Percentiles rank a stretch among this genome's conserved stretches.
Evolutionary conservation across 2,797 vertebrate species (phyloP).

Genomic region (Octomys mimax): DNA sequence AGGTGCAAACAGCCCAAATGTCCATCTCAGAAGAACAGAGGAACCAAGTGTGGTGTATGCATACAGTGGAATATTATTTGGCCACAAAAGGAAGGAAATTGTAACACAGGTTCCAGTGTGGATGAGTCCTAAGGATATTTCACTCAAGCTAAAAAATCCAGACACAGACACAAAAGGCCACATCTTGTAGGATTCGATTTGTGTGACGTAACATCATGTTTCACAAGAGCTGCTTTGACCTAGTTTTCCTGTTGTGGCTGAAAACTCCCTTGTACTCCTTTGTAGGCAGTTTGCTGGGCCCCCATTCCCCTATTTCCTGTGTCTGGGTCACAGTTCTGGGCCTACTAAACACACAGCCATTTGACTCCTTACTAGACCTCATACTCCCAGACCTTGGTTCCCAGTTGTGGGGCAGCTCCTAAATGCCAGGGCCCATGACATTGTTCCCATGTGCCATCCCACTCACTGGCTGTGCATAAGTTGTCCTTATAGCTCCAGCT

Average conservation of each 20-base stretch:
- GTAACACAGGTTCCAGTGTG: background rate
- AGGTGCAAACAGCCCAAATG: background rate
- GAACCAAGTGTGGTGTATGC: background rate
- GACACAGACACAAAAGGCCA: background rate
- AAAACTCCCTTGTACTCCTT: slow-evolving; percentile 2
- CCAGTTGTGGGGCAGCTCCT: background rate
- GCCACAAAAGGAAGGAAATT: slow-evolving; percentile 17
- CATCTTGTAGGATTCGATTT: background rate
- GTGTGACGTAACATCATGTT: slow-evolving; percentile 29
- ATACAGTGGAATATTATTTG: background rate
- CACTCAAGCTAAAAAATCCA: slow-evolving; percentile 17
- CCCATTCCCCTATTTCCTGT: background rate
- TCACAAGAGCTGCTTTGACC: slow-evolving; percentile 55
- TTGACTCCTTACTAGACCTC: background rate
- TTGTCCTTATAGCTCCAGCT: background rate
- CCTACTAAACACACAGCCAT: background rate
- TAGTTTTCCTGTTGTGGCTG: slow-evolving; percentile 43
- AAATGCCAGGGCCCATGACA: background rate
- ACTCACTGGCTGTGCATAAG: background rate
- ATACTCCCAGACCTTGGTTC: background rate
- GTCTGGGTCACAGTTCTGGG: background rate
- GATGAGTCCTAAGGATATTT: background rate
- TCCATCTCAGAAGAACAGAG: background rate
- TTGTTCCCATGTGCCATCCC: background rate
- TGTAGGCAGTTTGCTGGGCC: background rate